Percentiles rank a stretch among this genome's conserved stretches.
These are phyloP conservation scores for Drosophila pallidifrons DNA, from an alignment of 1,140 invertebrate species.

Conservation along the genomic window DNA sequence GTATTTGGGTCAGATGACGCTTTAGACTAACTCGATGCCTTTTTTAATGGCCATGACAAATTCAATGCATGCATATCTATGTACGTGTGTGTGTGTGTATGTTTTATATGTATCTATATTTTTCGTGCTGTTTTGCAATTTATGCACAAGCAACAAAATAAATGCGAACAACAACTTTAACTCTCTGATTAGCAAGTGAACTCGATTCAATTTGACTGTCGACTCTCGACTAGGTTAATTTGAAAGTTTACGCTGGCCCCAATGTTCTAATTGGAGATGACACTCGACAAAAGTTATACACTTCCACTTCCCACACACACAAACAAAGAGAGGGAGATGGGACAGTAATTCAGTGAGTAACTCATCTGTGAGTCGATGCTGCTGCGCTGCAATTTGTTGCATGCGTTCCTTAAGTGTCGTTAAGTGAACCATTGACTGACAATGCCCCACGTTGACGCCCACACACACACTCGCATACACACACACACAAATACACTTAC, in stretches of 20 bases:
- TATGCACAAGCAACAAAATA: conserved; percentile 36
- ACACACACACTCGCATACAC: conserved; percentile 34
- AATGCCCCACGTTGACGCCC: conserved; percentile 64
- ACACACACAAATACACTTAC: conserved; percentile 37
- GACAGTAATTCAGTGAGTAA: conserved; percentile 24
- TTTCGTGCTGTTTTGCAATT: conserved; percentile 19
- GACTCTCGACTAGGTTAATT: conserved; percentile 59
- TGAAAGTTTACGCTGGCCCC: conserved; percentile 69
- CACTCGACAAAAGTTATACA: conserved; percentile 37
- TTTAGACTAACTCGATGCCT: conserved; percentile 13
- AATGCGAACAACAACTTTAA: neutral
- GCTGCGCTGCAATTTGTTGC: conserved; percentile 48
- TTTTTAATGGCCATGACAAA: conserved; percentile 16
- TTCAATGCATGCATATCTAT: neutral
- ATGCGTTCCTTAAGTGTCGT: conserved; percentile 65
- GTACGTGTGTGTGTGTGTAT: too few species aligned
- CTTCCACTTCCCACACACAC: conserved; percentile 37
- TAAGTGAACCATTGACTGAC: conserved; percentile 75
- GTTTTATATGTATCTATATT: neutral
- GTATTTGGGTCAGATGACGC: conserved; percentile 59
- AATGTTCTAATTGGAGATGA: conserved; percentile 57
- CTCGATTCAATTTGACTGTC: conserved; percentile 7
- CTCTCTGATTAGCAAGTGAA: conserved; percentile 6
- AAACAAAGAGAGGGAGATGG: neutral
- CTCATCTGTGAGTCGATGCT: neutral